Percentiles rank a stretch among this genome's conserved stretches.
Conservation (phyloP, 2,113 vertebrate species). For the Tupaia tana region DNA sequence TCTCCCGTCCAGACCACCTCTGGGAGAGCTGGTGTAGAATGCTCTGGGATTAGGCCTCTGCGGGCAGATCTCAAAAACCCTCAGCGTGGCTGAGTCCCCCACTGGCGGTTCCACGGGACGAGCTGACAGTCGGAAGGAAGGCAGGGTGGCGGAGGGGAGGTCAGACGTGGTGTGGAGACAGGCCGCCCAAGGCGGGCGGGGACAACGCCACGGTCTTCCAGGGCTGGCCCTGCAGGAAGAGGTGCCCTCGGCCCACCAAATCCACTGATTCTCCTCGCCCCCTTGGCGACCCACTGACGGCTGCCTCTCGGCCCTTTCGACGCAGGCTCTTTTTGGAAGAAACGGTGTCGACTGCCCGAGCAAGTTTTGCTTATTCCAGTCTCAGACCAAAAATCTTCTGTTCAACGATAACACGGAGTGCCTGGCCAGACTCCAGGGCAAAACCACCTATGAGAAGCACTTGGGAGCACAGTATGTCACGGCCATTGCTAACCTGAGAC, state of each 20-base stretch:
- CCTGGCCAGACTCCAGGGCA: slow-evolving; percentile 71
- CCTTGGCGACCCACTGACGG: background rate
- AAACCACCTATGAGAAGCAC: slow-evolving; percentile 69
- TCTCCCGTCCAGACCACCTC: background rate
- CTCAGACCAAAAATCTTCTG: slow-evolving; percentile 84
- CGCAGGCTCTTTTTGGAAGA: slow-evolving; percentile 81
- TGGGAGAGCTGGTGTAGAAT: background rate
- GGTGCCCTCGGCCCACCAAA: accelerated
- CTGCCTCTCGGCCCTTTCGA: background rate
- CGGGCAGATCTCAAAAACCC: background rate
- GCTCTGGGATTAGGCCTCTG: background rate
- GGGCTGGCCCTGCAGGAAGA: background rate
- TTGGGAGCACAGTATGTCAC: slow-evolving; percentile 77
- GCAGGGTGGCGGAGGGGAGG: background rate
- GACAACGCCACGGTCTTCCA: accelerated
- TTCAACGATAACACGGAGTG: slow-evolving; percentile 87
- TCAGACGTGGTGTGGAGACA: background rate
- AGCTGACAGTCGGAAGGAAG: background rate
- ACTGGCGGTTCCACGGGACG: background rate
- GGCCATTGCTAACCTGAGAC: slow-evolving; percentile 75
- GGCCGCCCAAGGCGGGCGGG: background rate
- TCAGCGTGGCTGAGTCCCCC: background rate
- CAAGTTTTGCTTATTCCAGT: slow-evolving; percentile 82
- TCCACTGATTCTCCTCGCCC: background rate
- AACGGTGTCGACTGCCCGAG: background rate